phyloP scores from a whole-genome alignment of 2,797 vertebrate species.

The Alauda arvensis region DNA sequence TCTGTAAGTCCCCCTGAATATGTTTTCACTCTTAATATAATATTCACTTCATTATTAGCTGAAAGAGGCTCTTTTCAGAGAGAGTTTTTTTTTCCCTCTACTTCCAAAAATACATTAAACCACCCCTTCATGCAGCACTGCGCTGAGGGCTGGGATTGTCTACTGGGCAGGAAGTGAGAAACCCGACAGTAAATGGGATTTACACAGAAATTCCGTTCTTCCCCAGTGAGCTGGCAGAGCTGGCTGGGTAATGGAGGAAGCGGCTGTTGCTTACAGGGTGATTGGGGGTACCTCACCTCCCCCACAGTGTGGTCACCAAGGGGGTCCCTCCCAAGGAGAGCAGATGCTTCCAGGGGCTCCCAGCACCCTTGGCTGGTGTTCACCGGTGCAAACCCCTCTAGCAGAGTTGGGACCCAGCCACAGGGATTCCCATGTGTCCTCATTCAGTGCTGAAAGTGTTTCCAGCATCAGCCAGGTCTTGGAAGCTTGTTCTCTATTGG shows the following conservation, averaged over 20 bases:
- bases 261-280: not conserved
- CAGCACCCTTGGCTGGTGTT: not conserved
- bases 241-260: not conserved
- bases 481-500: not conserved
- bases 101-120: slow-evolving; percentile 65
- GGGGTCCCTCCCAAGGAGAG: not conserved
- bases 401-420: not conserved
- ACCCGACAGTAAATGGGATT: slow-evolving; percentile 17
- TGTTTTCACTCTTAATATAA: slow-evolving; percentile 72
- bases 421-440: not conserved
- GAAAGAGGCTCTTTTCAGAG: slow-evolving; percentile 67
- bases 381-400: not conserved
- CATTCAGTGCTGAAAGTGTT: not conserved
- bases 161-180: slow-evolving; percentile 45
- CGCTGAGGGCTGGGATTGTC: slow-evolving; percentile 54
- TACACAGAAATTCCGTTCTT: slow-evolving; percentile 65
- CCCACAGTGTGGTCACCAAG: not conserved
- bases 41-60: slow-evolving; percentile 71
- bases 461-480: not conserved
- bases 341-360: not conserved
- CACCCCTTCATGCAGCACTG: not conserved
- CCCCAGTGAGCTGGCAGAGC: not conserved
- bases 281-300: fast-evolving
- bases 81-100: not conserved
- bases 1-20: slow-evolving; percentile 39